Conservation (phyloP, 2,113 vertebrate species). For the Oreotrochilus melanogaster region DNA sequence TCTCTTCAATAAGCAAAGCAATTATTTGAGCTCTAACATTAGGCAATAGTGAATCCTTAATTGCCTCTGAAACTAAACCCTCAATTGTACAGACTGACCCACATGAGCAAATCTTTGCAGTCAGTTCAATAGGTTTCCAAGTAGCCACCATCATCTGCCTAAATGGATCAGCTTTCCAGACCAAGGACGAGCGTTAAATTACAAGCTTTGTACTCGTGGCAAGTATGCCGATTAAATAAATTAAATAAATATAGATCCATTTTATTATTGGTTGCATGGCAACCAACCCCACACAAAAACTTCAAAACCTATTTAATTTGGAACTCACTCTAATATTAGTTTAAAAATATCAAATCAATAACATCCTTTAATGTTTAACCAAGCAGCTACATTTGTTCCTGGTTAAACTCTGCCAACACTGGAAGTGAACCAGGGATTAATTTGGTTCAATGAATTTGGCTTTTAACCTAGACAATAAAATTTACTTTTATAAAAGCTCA, state of each 20-base stretch:
- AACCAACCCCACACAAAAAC: not conserved
- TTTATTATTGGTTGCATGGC: not conserved
- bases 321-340: not conserved
- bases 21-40: constrained; percentile 16
- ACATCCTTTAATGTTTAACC: constrained; percentile 34
- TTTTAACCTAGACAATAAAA: constrained; percentile 65
- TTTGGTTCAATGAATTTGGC: constrained; percentile 58
- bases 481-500: constrained; percentile 50
- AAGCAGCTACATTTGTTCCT: constrained; percentile 21
- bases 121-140: not conserved
- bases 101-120: not conserved
- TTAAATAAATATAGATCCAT: not conserved
- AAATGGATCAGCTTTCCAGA: not conserved
- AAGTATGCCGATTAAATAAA: not conserved
- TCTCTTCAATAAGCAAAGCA: not conserved
- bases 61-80: constrained; percentile 1
- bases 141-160: not conserved
- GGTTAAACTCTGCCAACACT: constrained; percentile 53
- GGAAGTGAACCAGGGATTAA: constrained; percentile 59
- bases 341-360: constrained; percentile 9
- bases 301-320: constrained; percentile 17
- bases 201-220: not conserved
- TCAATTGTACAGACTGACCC: not conserved
- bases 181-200: not conserved
- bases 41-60: not conserved